Conservation (phyloP, 2,113 vertebrate species). For the Sakesphorus luctuosus region DNA sequence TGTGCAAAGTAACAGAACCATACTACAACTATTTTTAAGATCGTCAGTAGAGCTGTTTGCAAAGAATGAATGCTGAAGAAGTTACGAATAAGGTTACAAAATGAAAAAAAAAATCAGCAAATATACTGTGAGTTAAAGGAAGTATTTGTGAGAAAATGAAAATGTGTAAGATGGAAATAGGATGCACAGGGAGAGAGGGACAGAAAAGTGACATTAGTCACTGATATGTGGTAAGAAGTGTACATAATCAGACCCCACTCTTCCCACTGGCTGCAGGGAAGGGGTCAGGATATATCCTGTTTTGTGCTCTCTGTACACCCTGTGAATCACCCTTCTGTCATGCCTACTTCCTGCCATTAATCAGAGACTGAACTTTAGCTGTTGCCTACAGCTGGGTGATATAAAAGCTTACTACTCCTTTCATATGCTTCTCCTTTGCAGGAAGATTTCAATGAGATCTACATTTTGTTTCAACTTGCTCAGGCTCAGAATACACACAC, state of each 20-base stretch:
- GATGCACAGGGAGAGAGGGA: accelerated
- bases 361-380: neutral
- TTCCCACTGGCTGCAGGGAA: accelerated
- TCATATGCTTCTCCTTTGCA: neutral
- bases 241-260: neutral
- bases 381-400: neutral
- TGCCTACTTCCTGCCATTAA: neutral
- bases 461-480: neutral
- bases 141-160: neutral
- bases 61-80: neutral
- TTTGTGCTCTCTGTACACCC: no score
- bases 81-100: neutral
- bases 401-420: neutral
- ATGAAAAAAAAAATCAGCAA: neutral
- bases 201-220: neutral
- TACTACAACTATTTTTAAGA: neutral
- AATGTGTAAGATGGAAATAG: neutral
- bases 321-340: neutral
- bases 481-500: neutral
- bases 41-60: neutral
- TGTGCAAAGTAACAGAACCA: neutral
- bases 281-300: neutral
- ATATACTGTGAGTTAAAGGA: neutral
- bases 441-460: neutral
- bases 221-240: neutral